Base-by-base conservation (phyloP, 2,797 vertebrate species). In the Australoheros facetus region DNA sequence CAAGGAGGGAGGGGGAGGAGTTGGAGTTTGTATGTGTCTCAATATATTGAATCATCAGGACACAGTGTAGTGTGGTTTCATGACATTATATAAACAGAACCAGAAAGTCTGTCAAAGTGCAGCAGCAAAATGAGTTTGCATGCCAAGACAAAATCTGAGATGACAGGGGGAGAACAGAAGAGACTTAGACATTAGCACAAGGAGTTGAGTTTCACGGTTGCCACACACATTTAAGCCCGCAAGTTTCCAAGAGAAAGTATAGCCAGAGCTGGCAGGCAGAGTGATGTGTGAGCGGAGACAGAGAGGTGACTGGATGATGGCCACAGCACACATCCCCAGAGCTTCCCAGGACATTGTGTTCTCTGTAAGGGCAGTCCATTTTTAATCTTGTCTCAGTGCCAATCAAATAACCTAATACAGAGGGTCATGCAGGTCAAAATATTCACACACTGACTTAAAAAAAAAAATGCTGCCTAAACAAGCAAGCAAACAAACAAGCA, bases 321-420 rank as follows among this genome's bases (percentile, higher is more conserved):
- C 87, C 88, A 92, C 87, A 72, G 79, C 84, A 85, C 82, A 82
- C 81, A 62, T 79, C 77, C 56, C 71, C 54, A 5, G 48, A 59
- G 80, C 85, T 83, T 87, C 87, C 85, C 78, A 84, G 94, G 91
- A 95, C 95, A 95, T 90, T 93, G 89, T 95, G 96, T 96, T 89
- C 95, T 89, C 86, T 78, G 73, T 54, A 37, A 45, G 64, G 69
- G 32, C 9, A 73, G 69, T 85, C 87, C 89, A 88, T 72, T 90
- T 92, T 87, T 83, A 84, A 85, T 72, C 73, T 85, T 89, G 88
- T 88, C 78, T 51, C n/a, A 2, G 59, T 81, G 85, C 92, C 93
- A 94, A 78, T 85, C 59, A 73, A 83, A 86, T 77, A 62, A 26
- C n/a, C 69, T 78, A 64, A 87, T 72, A 83, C 57, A 69, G 62